Evolutionary conservation across 2,888 invertebrate genomes (phyloP).

Genomic region (Cepaea hortensis): DNA sequence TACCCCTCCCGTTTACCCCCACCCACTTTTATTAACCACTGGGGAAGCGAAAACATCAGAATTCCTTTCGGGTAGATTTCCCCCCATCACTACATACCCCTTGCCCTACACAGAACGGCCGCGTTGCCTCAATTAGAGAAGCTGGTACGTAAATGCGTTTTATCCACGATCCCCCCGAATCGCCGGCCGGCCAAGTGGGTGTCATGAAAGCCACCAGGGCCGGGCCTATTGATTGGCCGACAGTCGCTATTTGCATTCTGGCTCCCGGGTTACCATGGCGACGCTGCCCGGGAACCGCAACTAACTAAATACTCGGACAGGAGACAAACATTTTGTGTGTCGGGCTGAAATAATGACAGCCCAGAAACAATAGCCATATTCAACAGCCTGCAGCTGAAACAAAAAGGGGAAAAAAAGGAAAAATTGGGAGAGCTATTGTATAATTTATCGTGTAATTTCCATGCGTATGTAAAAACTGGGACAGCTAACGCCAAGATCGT

Average conservation of each 20-base stretch:
- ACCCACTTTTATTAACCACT: too few relatives aligned
- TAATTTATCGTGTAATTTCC: constrained; percentile 27
- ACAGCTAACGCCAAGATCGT: background rate
- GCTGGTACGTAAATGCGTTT: background rate
- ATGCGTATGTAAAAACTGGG: background rate
- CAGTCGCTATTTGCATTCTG: constrained; percentile 7
- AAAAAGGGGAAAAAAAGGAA: background rate
- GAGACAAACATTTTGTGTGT: background rate
- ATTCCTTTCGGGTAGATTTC: too few relatives aligned
- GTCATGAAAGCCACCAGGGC: background rate
- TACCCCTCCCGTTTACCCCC: too few relatives aligned
- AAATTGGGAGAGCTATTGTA: background rate
- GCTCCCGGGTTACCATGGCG: constrained; percentile 18
- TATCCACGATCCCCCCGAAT: background rate
- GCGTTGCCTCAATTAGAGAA: background rate
- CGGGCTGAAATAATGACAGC: background rate
- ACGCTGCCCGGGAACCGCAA: constrained; percentile 1
- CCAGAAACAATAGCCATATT: background rate
- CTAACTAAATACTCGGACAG: constrained; percentile 20
- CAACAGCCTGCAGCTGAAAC: background rate
- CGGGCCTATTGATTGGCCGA: constrained; percentile 24
- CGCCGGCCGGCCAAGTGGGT: background rate
- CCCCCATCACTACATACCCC: too few relatives aligned
- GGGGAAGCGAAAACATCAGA: too few relatives aligned
- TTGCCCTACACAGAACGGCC: too few relatives aligned